These are phyloP conservation scores for Gnathonemus longibarbis DNA, from an alignment of 2,113 vertebrate species.

Conservation along the genomic window DNA sequence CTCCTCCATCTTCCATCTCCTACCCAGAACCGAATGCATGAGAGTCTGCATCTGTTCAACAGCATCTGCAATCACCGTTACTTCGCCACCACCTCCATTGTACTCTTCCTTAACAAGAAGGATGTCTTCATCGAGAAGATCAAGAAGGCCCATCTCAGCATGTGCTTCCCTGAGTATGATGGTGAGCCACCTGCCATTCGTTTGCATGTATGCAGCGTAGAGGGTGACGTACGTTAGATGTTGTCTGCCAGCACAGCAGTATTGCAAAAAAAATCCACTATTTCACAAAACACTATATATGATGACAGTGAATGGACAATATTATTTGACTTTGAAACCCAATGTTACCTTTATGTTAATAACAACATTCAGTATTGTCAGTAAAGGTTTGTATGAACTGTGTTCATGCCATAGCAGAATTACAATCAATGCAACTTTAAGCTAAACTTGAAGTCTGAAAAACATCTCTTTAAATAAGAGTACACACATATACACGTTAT, in stretches of 20 bases:
- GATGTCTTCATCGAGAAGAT: slow-evolving; percentile 94
- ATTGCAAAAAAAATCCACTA: neutral
- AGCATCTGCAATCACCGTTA: slow-evolving; percentile 98
- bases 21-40: slow-evolving; percentile 93
- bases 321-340: neutral
- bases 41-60: slow-evolving; percentile 98
- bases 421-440: neutral
- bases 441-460: neutral
- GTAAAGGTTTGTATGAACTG: neutral
- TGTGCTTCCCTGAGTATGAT: slow-evolving; percentile 96
- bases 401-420: neutral
- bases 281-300: neutral
- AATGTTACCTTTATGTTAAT: neutral
- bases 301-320: neutral
- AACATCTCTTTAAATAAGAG: neutral
- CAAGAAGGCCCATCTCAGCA: slow-evolving; percentile 94
- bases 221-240: neutral
- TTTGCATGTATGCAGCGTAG: neutral
- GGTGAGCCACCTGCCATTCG: slow-evolving; percentile 55
- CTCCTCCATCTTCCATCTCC: neutral
- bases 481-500: neutral
- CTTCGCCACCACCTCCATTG: slow-evolving; percentile 88
- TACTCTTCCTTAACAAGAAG: slow-evolving; percentile 99
- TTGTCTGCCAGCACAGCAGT: neutral
- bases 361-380: neutral